phyloP scores from a whole-genome alignment of 2,888 invertebrate species.

The Ochropleura leucogaster region DNA sequence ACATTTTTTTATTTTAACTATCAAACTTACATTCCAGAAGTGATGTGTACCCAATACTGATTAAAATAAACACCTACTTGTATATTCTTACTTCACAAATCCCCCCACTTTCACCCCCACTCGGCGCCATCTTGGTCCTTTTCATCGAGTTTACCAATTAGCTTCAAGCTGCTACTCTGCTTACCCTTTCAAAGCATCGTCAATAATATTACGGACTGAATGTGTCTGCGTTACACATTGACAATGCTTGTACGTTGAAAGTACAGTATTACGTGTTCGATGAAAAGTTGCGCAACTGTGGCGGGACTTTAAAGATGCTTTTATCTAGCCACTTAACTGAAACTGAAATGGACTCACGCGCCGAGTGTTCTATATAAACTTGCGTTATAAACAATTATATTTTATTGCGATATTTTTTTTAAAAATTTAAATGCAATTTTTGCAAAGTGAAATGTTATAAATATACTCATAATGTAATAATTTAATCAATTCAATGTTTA shows the following conservation, averaged over 20 bases:
- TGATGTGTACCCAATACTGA: neutral
- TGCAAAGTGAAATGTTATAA: too few species aligned
- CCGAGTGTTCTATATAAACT: too few species aligned
- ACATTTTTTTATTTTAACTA: too few species aligned
- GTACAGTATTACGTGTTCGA: conserved; percentile 9
- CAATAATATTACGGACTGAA: conserved; percentile 34
- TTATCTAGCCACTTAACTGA: too few species aligned
- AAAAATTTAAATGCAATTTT: too few species aligned
- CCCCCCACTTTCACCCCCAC: neutral
- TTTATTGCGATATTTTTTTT: too few species aligned
- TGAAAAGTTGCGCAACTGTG: neutral
- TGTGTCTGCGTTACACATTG: conserved; percentile 24
- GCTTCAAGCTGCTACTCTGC: conserved; percentile 21
- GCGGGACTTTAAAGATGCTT: neutral
- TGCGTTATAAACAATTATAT: too few species aligned
- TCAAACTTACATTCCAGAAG: neutral
- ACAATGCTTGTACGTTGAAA: conserved; percentile 24
- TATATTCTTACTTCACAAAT: neutral
- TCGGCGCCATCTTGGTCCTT: conserved; percentile 23
- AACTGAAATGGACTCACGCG: too few species aligned
- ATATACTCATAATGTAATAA: too few species aligned
- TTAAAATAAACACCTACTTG: neutral
- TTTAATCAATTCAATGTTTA: too few species aligned
- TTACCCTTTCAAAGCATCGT: conserved; percentile 34
- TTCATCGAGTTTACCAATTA: conserved; percentile 41